A percentile compares a stretch with the other conserved stretches of the same genome.
These are phyloP conservation scores for Corythaixoides concolor DNA, from an alignment of 2,113 vertebrate species.

Conservation along the genomic window DNA sequence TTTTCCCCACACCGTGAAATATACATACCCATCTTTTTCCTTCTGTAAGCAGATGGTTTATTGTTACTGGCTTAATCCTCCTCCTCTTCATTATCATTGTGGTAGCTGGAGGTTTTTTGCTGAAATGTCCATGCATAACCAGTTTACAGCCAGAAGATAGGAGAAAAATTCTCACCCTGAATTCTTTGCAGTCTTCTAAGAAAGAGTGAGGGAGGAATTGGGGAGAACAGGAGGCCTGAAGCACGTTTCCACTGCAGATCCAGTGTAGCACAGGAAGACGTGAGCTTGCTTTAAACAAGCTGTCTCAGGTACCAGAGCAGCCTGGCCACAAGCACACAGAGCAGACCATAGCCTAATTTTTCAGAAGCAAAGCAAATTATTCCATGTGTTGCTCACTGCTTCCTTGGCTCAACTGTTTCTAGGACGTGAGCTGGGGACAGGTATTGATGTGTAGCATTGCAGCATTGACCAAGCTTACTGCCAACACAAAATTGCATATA, in stretches of 20 bases:
- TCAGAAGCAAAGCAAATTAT: neutral
- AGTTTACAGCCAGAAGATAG: neutral
- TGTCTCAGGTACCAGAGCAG: neutral
- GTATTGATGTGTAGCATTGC: neutral
- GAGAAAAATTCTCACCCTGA: neutral
- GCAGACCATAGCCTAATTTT: neutral
- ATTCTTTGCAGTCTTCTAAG: neutral
- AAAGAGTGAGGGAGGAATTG: neutral
- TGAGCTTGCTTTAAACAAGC: neutral
- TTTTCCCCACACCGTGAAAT: neutral
- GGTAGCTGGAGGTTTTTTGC: neutral
- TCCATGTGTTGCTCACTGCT: neutral
- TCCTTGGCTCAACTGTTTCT: neutral
- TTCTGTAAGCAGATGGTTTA: neutral
- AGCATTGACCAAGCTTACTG: neutral
- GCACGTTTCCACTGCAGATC: neutral
- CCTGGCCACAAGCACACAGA: neutral
- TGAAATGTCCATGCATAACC: neutral
- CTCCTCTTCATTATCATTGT: neutral
- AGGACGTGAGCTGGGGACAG: neutral
- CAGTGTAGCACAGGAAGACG: neutral
- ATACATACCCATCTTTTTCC: neutral
- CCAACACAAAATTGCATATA: neutral
- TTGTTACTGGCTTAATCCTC: neutral
- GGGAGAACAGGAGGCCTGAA: neutral